phyloP scores from a whole-genome alignment of 2,797 vertebrate species.

The Danionella dracula region DNA sequence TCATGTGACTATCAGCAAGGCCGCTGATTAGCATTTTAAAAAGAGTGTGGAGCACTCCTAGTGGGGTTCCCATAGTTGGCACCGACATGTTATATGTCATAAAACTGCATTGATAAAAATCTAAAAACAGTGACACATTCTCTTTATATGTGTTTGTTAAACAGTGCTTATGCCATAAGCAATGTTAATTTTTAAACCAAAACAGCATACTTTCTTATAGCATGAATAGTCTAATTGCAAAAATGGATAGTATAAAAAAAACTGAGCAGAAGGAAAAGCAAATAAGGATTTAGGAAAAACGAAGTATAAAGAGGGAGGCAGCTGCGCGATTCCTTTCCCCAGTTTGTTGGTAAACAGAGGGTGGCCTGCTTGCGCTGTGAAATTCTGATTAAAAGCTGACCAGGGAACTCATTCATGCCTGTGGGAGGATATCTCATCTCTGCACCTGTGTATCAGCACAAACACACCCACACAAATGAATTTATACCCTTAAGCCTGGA shows the following conservation, averaged over 20 bases:
- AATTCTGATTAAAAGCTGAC: slow-evolving; percentile 46
- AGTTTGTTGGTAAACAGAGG: slow-evolving; percentile 37
- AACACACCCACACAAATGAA: slow-evolving; percentile 8
- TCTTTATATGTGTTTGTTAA: too few species aligned
- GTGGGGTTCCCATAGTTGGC: too few species aligned
- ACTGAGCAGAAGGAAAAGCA: not conserved
- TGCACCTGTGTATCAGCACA: slow-evolving; percentile 41
- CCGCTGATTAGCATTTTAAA: too few species aligned
- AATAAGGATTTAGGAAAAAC: not conserved
- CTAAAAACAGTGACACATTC: too few species aligned
- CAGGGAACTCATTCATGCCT: slow-evolving; percentile 44
- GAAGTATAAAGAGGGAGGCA: slow-evolving; percentile 12
- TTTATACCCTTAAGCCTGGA: not conserved
- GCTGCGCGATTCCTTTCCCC: slow-evolving; percentile 21
- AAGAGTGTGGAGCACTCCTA: too few species aligned
- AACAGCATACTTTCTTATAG: too few species aligned
- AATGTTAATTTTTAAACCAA: too few species aligned
- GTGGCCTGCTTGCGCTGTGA: slow-evolving; percentile 21
- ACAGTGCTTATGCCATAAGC: too few species aligned
- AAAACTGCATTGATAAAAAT: too few species aligned
- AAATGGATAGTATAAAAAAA: not conserved
- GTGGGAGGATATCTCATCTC: slow-evolving; percentile 35
- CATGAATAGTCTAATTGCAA: too few species aligned
- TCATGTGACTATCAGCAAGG: too few species aligned
- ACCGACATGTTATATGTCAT: too few species aligned